phyloP scores from a whole-genome alignment of 2,888 invertebrate genomes.

The Entomobrya multifasciata region DNA sequence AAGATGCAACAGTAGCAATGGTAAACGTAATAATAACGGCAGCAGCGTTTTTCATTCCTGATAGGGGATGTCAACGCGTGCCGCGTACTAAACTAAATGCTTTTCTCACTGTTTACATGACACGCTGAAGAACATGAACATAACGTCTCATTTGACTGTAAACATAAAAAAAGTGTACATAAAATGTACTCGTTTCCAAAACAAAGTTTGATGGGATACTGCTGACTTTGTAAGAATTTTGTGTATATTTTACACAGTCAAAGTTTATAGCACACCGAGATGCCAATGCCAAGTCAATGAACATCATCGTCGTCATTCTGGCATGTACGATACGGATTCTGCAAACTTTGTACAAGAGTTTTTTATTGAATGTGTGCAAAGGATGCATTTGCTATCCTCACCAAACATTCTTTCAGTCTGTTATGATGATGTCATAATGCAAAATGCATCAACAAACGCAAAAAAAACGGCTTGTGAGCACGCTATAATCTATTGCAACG shows the following conservation, averaged over 20 bases:
- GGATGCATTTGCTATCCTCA: constrained; percentile 3
- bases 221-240: constrained; percentile 1
- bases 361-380: too few relatives aligned
- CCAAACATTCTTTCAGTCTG: neutral
- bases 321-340: too few relatives aligned
- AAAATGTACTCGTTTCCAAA: neutral
- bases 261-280: too few relatives aligned
- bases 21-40: constrained; percentile 17
- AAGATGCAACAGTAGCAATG: constrained; percentile 9
- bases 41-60: neutral
- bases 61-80: constrained; percentile 78
- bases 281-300: constrained; percentile 23
- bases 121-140: neutral
- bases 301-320: neutral
- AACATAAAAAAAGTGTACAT: constrained; percentile 20
- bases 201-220: neutral
- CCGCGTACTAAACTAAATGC: constrained; percentile 62
- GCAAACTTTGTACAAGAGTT: neutral
- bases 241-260: neutral
- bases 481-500: neutral
- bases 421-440: constrained; percentile 29
- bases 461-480: neutral
- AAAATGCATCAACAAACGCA: constrained; percentile 41
- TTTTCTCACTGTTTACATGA: constrained; percentile 45
- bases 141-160: constrained; percentile 52